Evolutionary conservation across 2,113 vertebrate genomes (phyloP), one percentile per base, ranked within the genome.

Genomic region (Corynorhinus townsendii): DNA sequence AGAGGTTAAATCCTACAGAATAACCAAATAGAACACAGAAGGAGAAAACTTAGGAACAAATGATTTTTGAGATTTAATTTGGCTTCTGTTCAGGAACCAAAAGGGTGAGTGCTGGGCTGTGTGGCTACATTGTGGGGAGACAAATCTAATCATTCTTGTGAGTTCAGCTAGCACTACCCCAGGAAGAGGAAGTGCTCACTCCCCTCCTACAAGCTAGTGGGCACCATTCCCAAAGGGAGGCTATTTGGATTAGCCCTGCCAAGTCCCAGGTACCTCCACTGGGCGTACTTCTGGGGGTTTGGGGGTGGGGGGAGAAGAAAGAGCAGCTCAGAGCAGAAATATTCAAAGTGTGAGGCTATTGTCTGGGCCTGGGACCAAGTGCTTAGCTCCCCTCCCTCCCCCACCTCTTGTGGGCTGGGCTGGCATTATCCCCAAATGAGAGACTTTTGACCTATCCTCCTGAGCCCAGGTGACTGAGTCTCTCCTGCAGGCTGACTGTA

Each of bases 41-140:
- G 28, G 12, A 6, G 3, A 56, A 86, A 71, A 69, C 4, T 77
- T 83, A 52, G 2, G 19, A 73, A 68, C 9, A 45, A 62, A 26
- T 89, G 6, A 86, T 79, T 89, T 93, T 71, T 94, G 45, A 91
- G 7, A 54, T 30, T 86, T 75, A 86, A 66, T 91, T 86, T 20
- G 43, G 19, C 11, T 66, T 16, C 30, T 66, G 5, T 33, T 33
- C 30, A 33, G 64, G 64, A 66, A 30, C 30, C 14, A 64, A 28
- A 64, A 64, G 12, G 28, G 28, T 30, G 28, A 64, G 62, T 15
- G 28, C 62, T 14, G 11, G 28, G 64, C 30, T 33, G 64, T 66
- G 64, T 33, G 64, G 28, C 30, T 33, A 33, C 30, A 66, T 33
- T 33, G 62, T 66, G 30, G 62, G 62, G 28, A 66, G 62, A 14